Evolutionary conservation across 2,888 invertebrate species (phyloP).

Genomic region (Drosophila percnosoma): DNA sequence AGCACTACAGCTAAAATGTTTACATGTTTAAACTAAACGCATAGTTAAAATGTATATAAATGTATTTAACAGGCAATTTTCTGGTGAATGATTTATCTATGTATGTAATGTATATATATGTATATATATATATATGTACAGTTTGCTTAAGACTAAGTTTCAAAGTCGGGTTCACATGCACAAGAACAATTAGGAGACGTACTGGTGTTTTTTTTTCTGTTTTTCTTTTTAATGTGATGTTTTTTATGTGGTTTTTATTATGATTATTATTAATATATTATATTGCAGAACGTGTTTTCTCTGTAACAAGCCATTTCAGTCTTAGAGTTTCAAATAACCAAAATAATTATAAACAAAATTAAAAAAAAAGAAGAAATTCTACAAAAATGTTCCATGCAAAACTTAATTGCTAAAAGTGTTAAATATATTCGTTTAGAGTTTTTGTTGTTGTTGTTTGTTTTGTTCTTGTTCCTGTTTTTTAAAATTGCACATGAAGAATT

Average conservation of each 20-base stretch:
- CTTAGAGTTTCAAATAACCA: conserved; percentile 83
- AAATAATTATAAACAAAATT: conserved; percentile 41
- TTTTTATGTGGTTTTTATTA: conserved; percentile 29
- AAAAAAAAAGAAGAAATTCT: conserved; percentile 19
- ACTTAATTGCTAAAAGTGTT: conserved; percentile 59
- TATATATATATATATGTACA: conserved; percentile 63
- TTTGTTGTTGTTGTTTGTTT: conserved; percentile 29
- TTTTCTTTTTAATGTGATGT: conserved; percentile 39
- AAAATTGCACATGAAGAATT: conserved; percentile 56
- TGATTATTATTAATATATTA: conserved; percentile 41
- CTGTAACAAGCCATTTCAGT: conserved; percentile 83
- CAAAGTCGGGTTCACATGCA: conserved; percentile 67
- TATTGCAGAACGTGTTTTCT: conserved; percentile 72
- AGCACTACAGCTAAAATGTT: conserved; percentile 66
- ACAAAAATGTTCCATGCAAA: conserved; percentile 41
- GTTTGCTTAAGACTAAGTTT: conserved; percentile 50
- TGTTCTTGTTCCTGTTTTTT: conserved; percentile 37
- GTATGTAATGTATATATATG: conserved; percentile 26
- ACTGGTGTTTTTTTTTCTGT: conserved; percentile 22
- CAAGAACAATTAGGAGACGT: conserved; percentile 43
- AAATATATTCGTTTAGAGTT: conserved; percentile 44
- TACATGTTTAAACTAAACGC: conserved; percentile 60
- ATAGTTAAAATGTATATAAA: conserved; percentile 73
- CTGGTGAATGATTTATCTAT: conserved; percentile 65
- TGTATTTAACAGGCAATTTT: conserved; percentile 82